A percentile compares a stretch with the other conserved stretches of the same genome.
Evolutionary conservation across 2,797 vertebrate genomes (phyloP).

Genomic region (Chaenodraco wilsoni): DNA sequence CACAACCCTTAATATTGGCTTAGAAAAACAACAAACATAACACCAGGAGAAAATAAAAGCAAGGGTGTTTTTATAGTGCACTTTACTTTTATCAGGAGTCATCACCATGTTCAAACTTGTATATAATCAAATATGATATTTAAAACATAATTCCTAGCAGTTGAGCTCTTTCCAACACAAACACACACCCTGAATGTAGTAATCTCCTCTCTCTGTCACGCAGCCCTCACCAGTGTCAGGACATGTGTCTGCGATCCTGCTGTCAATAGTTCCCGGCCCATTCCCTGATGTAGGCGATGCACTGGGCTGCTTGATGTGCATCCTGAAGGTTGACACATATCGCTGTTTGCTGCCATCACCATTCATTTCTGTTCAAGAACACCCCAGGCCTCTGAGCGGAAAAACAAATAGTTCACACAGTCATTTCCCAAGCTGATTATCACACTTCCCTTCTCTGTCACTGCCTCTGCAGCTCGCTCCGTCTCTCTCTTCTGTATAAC

Average conservation of each 20-base stretch:
- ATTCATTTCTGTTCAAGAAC: constrained; percentile 69
- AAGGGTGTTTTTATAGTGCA: background rate
- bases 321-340: constrained; percentile 79
- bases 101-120: constrained; percentile 38
- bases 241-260: constrained; percentile 9
- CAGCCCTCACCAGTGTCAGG: constrained; percentile 55
- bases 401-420: constrained; percentile 42
- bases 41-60: background rate
- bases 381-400: constrained; percentile 9
- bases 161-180: constrained; percentile 6
- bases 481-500: constrained; percentile 25
- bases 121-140: background rate
- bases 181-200: background rate
- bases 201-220: background rate
- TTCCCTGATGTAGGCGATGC: constrained; percentile 22
- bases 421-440: constrained; percentile 67
- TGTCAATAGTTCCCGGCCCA: background rate
- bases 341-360: constrained; percentile 55
- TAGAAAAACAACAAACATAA: constrained; percentile 13
- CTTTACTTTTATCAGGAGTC: background rate
- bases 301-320: constrained; percentile 64
- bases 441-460: constrained; percentile 62
- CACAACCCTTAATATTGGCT: constrained; percentile 11
- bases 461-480: constrained; percentile 6
- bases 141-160: background rate